Base-by-base conservation (phyloP, 2,888 invertebrate species). In the Trachelus stipa region DNA sequence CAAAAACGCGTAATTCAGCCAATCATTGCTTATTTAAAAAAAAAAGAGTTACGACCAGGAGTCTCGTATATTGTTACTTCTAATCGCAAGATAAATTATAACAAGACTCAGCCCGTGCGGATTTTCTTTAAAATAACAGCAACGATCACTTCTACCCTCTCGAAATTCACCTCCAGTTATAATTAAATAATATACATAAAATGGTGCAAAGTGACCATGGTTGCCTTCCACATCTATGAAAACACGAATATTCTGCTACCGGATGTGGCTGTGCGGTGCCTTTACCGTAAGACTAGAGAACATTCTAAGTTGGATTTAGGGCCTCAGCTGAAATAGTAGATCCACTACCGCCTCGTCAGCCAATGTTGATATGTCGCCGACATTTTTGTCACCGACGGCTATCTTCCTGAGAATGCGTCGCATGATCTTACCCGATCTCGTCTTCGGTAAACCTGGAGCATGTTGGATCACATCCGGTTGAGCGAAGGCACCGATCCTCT, bases 371-470 rank as follows among this genome's bases (percentile, higher is more conserved):
- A 95, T 95, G 92, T 99, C 99, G 4, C 99, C 99, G 69, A 99
- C 94, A 84, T 98, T 95, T 74, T 92, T 93, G 89, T 99, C 98
- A 69, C 97, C 97, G 3, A 96, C 92, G 0, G 99, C 99, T 23
- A 99, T 95, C 92, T 99, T 98, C 82, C 98, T 94, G 81, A 99
- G 93, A 79, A 99, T 96, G 82, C 99, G 94, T 80, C 99, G 94
- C 97, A 99, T 99, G 81, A 99, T 99, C 92, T 99, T 99, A 2
- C 99, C 99, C 0, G 99, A 99, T 74, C 99, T 94, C 0, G 99
- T 99, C 92, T 99, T 99, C 0, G 99, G 99, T 82, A 99, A 93
- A 0, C 96, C 97, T 0, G 98, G 97, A 0, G 99, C 98, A 90
- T 97, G 95, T 85, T 99, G 99, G 79, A 99, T 95, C 68, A 96